Evolutionary conservation across 2,888 invertebrate genomes (phyloP), one percentile per base, ranked within the genome.

Genomic region (Mamestra brassicae): DNA sequence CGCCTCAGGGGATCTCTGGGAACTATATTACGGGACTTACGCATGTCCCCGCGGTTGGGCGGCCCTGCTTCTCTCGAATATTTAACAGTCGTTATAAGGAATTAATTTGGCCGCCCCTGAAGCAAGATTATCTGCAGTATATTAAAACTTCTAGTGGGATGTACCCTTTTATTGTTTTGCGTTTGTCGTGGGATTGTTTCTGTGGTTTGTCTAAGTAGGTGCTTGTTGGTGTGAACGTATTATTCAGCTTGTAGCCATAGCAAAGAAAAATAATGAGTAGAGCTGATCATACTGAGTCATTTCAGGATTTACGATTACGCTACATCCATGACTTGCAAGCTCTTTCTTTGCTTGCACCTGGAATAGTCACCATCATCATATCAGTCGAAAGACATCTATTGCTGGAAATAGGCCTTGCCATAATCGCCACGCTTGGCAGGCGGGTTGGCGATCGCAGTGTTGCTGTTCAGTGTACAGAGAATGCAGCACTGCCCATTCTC

Each of bases 1-100:
- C 93, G 93, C 93, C 94, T 90, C 93, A 84, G 90, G 95, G 94
- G 94, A 92, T 84, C 87, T 89, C 91, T 92, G 95, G 94, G 95
- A 95, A 95, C 93, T 92, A 92, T 93, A 94, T 94, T 94, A 92
- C 91, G 77, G 89, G 87, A 88, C 85, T 89, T 90, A 91, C 93
- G 89, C 91, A 90, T 87, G 89, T 91, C 90, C 88, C 81, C 89
- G 88, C 82, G 90, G 85, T 78, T 58, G 68, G 58, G 42, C 75
- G 50, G 66, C 70, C 67, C 78, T 71, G 81, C 68, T 78, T 80
- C 84, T 83, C 83, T 89, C 88, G 87, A 89, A 90, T 91, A 91
- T 93, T 92, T 88, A 87, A 85, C 91, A 92, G 88, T 87, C 84
- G 90, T 93, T 93, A 95, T 93, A 91, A 93, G 88, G 91, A 90